phyloP scores from a whole-genome alignment of 2,797 vertebrate genomes.

The Argya squamiceps region DNA sequence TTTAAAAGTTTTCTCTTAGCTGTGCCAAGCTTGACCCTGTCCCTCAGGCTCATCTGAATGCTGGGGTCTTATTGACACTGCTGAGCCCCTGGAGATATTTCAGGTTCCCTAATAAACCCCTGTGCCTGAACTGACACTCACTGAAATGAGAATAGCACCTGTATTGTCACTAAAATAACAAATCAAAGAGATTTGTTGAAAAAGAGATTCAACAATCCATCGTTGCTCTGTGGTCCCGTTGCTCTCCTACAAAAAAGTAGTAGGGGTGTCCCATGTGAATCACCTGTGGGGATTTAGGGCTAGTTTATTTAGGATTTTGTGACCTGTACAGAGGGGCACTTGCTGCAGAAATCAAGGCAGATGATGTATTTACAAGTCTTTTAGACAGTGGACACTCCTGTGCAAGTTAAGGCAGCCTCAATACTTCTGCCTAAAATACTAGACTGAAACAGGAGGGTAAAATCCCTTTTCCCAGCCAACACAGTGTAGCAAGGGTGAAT shows the following conservation, averaged over 20 bases:
- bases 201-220: not conserved
- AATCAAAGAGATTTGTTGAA: not conserved
- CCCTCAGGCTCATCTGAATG: not conserved
- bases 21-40: not conserved
- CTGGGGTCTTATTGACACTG: not conserved
- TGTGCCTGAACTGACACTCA: not conserved
- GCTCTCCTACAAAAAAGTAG: not conserved
- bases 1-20: not conserved
- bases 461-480: not conserved
- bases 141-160: not conserved
- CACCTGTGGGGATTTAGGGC: not conserved
- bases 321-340: not conserved
- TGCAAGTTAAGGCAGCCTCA: not conserved
- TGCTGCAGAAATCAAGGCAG: not conserved
- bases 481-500: not conserved
- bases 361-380: not conserved
- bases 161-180: not conserved
- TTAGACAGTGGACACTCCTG: not conserved
- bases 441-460: not conserved
- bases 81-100: not conserved
- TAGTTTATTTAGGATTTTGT: not conserved
- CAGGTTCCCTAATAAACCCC: not conserved
- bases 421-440: not conserved
- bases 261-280: rapidly evolving
- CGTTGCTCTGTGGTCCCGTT: not conserved